These are phyloP conservation scores for Podarcis lilfordi DNA, from an alignment of 2,797 vertebrate genomes.

Conservation along the genomic window DNA sequence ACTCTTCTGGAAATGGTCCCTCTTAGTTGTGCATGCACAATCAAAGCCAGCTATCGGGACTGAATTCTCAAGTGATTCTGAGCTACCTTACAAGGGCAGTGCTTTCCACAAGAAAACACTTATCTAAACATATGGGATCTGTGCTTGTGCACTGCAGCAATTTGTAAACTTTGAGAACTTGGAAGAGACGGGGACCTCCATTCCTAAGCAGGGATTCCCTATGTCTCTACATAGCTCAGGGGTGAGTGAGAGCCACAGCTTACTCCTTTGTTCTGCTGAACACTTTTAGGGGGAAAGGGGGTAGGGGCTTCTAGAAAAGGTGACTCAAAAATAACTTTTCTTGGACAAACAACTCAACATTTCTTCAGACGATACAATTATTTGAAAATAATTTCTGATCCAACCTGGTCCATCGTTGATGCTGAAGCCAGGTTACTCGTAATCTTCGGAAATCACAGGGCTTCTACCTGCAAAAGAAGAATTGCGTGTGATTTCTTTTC, in stretches of 20 bases:
- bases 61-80: neutral
- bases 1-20: neutral
- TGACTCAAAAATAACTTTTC: neutral
- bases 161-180: neutral
- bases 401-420: slow-evolving; percentile 64
- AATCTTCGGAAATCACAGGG: slow-evolving; percentile 29
- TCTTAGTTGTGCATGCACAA: neutral
- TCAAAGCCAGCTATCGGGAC: neutral
- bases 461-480: slow-evolving; percentile 43
- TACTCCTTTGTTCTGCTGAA: neutral
- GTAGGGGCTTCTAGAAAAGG: neutral
- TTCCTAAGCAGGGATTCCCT: neutral
- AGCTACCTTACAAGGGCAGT: neutral
- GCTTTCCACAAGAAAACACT: neutral
- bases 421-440: slow-evolving; percentile 32
- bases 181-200: no score
- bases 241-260: no score
- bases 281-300: neutral
- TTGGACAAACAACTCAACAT: neutral
- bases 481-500: neutral
- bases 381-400: neutral
- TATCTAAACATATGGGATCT: neutral
- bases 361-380: neutral
- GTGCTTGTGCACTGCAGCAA: neutral
- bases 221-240: neutral